Conservation (phyloP, 2,113 vertebrate genomes). For the Cavia aperea region DNA sequence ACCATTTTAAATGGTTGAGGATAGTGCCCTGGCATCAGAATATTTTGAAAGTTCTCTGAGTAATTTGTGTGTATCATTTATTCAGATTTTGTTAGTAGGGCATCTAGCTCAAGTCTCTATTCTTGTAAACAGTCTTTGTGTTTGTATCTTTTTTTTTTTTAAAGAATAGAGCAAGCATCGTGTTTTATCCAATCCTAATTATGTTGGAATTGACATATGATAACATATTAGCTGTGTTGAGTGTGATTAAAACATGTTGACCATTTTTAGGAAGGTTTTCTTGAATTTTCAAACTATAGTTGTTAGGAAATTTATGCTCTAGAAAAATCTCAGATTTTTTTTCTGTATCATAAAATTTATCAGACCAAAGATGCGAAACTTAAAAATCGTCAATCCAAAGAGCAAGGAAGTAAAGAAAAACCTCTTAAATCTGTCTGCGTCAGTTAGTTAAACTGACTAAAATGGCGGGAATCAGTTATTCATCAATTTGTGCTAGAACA, state of each 20-base stretch:
- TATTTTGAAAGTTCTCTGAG: conserved; percentile 24
- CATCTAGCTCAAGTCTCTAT: background rate
- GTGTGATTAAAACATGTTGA: conserved; percentile 22
- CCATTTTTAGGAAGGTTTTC: conserved; percentile 29
- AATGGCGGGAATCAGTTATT: background rate
- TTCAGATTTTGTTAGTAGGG: background rate
- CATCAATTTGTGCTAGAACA: conserved; percentile 24
- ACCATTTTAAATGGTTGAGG: conserved; percentile 34
- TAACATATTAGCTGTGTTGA: background rate
- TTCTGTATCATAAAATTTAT: conserved; percentile 3
- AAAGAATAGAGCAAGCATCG: background rate
- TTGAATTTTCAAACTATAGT: conserved; percentile 26
- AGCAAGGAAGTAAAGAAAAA: background rate
- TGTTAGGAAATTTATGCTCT: background rate
- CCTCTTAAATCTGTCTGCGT: conserved; percentile 31
- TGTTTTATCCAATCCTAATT: background rate
- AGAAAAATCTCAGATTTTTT: background rate
- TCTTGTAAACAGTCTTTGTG: background rate
- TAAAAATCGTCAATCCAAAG: conserved; percentile 4
- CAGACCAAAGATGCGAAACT: conserved; percentile 31
- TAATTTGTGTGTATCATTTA: background rate
- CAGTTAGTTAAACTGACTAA: conserved; percentile 4
- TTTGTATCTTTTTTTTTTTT: background rate
- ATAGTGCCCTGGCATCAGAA: conserved; percentile 1
- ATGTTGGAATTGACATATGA: background rate